A percentile compares a stretch with the other conserved stretches of the same genome.
phyloP scores from a whole-genome alignment of 2,888 invertebrate species.

The Drosophila niveifrons region DNA sequence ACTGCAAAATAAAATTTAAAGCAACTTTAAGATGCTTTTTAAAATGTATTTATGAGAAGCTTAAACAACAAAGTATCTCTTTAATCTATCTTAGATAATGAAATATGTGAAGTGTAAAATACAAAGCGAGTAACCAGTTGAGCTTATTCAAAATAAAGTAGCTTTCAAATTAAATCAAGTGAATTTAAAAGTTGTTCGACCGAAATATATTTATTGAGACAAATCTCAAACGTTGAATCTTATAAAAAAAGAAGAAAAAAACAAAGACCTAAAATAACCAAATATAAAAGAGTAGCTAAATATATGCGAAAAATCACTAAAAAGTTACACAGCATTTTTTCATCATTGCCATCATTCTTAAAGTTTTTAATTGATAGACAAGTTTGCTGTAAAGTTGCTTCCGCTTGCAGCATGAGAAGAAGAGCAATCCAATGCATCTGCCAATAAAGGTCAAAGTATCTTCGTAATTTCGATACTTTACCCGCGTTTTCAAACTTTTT shows the following conservation, averaged over 20 bases:
- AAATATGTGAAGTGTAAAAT: background rate
- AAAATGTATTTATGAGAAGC: too few relatives aligned
- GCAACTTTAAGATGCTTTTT: too few relatives aligned
- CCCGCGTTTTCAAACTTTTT: slow-evolving; percentile 1
- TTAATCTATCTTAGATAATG: background rate
- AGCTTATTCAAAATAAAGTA: background rate
- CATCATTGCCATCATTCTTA: background rate
- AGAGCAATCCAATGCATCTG: background rate
- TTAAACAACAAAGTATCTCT: background rate
- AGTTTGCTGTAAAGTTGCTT: slow-evolving; percentile 2
- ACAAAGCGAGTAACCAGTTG: background rate
- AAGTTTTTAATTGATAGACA: slow-evolving; percentile 21
- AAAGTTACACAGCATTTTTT: too few relatives aligned
- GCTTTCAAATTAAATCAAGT: background rate
- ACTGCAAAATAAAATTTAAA: too few relatives aligned
- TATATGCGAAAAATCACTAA: too few relatives aligned
- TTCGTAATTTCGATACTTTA: background rate
- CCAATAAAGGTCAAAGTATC: background rate
- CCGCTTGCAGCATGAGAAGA: background rate
- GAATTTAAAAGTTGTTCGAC: background rate
- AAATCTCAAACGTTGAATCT: too few relatives aligned
- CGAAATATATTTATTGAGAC: background rate
- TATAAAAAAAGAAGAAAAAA: too few relatives aligned
- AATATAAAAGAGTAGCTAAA: too few relatives aligned
- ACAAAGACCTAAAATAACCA: too few relatives aligned